Evolutionary conservation across 1,140 invertebrate genomes (phyloP), one percentile per base, ranked within the genome.

Genomic region (Globodera ellingtonae): DNA sequence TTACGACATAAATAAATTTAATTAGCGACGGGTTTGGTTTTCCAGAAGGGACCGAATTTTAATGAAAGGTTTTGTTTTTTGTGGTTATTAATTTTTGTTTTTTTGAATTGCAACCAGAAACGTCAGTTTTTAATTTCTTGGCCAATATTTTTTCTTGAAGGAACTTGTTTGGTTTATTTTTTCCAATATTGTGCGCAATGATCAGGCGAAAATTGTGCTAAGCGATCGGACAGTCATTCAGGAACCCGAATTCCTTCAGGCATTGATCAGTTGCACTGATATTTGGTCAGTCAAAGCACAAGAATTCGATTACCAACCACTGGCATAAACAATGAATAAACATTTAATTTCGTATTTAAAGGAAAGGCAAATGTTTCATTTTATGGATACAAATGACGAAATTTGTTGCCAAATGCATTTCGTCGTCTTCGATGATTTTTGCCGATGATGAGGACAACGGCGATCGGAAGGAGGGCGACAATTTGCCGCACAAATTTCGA

Each of bases 211-310:
- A 62, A 62, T 62, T 62, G 56, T n/a, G 56, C 18, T 15, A 18
- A 62, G 13, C 18, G 56, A 62, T 62, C 67, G 72, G 46, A 80
- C 85, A 8, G 69, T 72, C 35, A 75, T 84, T 52, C 46, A 79
- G 35, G 83, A 84, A 50, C 83, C 83, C 6, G 35, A 67, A 52
- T 52, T 84, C 13, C 62, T 84, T 15, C 79, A 79, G 47, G 77
- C 84, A 13, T 24, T 84, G 13, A 15, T 84, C 21, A 62, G 85
- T 44, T 70, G 66, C n/a, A 44, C 85, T 9, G 70, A 80, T n/a
- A 72, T 84, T 46, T 84, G 83, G 82, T 84, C 50, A 70, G 21
- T 35, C 24, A 44, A 35, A 7, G 8, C 21, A 18, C 10, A 62
- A 50, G 4, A 52, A 70, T 35, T 6, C 24, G 35, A 70, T 70